Conservation (phyloP, 2,888 invertebrate genomes). For the Ashinkailepas kermadecensis region DNA sequence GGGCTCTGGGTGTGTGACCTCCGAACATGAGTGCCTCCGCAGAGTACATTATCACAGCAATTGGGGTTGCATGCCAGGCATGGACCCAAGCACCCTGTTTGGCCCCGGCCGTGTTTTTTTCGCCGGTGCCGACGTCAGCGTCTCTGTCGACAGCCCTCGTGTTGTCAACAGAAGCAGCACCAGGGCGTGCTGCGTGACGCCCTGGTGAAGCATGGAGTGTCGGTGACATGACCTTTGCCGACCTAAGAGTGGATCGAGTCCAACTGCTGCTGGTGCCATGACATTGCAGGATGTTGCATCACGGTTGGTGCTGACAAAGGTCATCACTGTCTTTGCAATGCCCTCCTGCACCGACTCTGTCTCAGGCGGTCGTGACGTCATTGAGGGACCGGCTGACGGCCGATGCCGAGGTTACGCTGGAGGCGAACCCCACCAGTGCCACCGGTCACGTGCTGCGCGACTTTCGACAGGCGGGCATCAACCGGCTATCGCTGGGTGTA, state of each 20-base stretch:
- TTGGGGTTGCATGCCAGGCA: no score
- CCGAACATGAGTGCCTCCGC: no score
- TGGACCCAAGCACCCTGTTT: no score
- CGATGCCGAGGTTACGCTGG: constrained; percentile 30
- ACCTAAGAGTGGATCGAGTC: neutral
- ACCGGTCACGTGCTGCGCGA: constrained; percentile 24
- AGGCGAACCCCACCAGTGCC: constrained; percentile 30
- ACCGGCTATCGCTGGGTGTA: constrained; percentile 31
- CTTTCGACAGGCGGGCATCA: constrained; percentile 28
- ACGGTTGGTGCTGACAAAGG: neutral
- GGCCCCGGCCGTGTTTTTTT: no score
- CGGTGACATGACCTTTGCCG: no score
- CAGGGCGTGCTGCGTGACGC: no score
- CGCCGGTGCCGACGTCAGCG: no score
- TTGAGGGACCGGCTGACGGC: constrained; percentile 11
- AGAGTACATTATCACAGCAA: no score
- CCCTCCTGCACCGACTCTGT: neutral
- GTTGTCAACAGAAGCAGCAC: no score
- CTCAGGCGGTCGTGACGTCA: constrained; percentile 23
- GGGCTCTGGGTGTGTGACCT: no score
- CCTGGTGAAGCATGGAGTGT: no score
- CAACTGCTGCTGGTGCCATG: neutral
- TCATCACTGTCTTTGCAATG: neutral
- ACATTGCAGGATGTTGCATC: neutral
- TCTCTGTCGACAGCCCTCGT: no score